Conservation (phyloP, 2,113 vertebrate species). For the Hydrochoerus hydrochaeris region DNA sequence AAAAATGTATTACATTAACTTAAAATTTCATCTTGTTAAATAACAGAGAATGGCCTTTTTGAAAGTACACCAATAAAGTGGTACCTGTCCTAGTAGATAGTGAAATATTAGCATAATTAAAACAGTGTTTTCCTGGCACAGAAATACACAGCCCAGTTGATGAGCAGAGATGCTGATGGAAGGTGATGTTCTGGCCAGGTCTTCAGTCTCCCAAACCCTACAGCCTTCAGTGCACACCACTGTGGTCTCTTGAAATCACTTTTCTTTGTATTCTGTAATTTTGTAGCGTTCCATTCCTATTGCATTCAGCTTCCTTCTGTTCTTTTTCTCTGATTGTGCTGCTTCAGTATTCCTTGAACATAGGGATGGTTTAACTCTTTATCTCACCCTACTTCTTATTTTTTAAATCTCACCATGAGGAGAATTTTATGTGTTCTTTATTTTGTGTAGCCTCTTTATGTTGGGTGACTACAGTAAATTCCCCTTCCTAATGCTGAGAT, state of each 20-base stretch:
- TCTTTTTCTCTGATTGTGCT: background rate
- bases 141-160: background rate
- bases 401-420: constrained; percentile 3
- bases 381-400: background rate
- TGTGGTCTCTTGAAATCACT: background rate
- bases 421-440: background rate
- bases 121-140: background rate
- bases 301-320: background rate
- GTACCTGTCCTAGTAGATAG: background rate
- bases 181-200: background rate
- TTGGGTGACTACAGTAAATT: background rate
- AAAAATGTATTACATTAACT: constrained; percentile 1
- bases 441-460: background rate
- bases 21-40: background rate
- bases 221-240: background rate
- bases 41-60: background rate
- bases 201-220: background rate
- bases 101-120: background rate
- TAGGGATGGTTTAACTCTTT: background rate
- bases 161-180: background rate
- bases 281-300: background rate
- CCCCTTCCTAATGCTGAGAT: background rate
- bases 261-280: background rate
- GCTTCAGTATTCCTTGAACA: background rate
- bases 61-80: background rate